These are phyloP conservation scores for Chymomyza costata DNA, from an alignment of 1,140 invertebrate species.

Conservation along the genomic window DNA sequence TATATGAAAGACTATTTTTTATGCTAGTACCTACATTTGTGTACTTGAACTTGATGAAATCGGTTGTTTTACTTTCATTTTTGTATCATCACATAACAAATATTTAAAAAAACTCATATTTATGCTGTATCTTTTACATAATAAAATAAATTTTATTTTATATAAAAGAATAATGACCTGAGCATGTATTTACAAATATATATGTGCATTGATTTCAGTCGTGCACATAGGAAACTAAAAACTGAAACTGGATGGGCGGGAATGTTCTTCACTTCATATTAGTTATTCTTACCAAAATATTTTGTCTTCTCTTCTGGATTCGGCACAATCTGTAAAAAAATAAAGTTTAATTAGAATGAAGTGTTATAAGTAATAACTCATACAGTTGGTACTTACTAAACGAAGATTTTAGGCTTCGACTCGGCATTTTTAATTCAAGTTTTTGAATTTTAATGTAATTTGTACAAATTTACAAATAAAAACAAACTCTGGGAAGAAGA, in stretches of 20 bases:
- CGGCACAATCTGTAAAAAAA: constrained; percentile 83
- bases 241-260: constrained; percentile 25
- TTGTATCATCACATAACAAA: too few species aligned
- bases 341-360: too few species aligned
- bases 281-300: constrained; percentile 80
- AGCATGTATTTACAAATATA: constrained; percentile 5
- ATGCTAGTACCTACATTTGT: neutral
- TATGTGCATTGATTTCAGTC: constrained; percentile 33
- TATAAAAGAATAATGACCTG: constrained; percentile 33
- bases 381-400: too few species aligned
- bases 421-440: too few species aligned
- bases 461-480: too few species aligned
- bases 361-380: too few species aligned
- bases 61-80: too few species aligned
- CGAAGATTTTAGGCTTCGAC: too few species aligned
- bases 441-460: too few species aligned
- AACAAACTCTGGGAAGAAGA: too few species aligned
- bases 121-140: constrained; percentile 37
- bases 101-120: constrained; percentile 35
- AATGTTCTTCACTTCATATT: constrained; percentile 6
- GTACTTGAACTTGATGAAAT: neutral
- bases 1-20: neutral
- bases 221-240: constrained; percentile 17
- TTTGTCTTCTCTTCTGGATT: constrained; percentile 84
- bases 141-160: constrained; percentile 53